Conservation (phyloP, 2,113 vertebrate species). For the Felis catus region DNA sequence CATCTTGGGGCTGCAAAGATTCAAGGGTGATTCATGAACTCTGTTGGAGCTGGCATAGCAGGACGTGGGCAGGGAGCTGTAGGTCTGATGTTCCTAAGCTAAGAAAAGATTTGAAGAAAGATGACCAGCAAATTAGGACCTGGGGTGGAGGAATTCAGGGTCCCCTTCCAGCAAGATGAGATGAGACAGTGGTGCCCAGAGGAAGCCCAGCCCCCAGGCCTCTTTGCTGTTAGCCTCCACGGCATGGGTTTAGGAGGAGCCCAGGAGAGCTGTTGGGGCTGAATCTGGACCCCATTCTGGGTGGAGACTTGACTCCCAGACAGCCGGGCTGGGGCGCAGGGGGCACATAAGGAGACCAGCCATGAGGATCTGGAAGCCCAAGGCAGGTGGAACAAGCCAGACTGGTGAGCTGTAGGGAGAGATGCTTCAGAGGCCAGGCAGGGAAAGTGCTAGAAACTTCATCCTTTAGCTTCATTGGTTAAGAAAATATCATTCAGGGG, state of each 20-base stretch:
- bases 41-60: too few species aligned
- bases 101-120: background rate
- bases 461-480: background rate
- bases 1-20: background rate
- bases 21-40: background rate
- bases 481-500: background rate
- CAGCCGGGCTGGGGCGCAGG: background rate
- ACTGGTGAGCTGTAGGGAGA: rapidly evolving
- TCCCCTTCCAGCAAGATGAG: background rate
- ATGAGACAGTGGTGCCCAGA: background rate
- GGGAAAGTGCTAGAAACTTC: background rate
- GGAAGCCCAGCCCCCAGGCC: background rate
- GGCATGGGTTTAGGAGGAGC: background rate
- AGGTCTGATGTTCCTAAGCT: background rate
- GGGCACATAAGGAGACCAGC: background rate
- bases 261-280: background rate
- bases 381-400: background rate
- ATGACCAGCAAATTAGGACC: background rate
- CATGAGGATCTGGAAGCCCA: background rate
- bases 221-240: background rate
- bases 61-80: background rate
- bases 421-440: background rate
- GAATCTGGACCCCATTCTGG: background rate
- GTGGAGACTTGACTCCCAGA: background rate
- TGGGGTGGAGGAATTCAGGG: rapidly evolving